phyloP scores from a whole-genome alignment of 2,113 vertebrate genomes.

The Rhea pennata region DNA sequence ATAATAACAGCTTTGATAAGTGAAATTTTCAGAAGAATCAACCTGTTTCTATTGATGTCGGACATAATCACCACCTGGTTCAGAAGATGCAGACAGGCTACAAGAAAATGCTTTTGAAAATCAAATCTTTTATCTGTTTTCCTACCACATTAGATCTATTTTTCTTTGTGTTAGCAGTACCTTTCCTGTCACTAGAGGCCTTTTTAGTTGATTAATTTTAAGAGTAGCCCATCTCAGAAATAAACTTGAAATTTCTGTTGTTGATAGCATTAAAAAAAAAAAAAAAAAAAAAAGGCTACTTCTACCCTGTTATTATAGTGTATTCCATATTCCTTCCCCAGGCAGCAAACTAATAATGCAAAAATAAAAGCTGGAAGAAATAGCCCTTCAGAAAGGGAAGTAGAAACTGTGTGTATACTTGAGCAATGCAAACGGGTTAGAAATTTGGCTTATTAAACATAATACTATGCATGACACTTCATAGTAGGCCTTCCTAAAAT shows the following conservation, averaged over 20 bases:
- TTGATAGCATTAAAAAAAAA: not conserved
- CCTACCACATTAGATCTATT: not conserved
- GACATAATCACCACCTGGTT: not conserved
- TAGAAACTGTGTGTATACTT: not conserved
- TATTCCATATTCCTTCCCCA: not conserved
- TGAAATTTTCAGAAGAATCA: not conserved
- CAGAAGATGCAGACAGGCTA: not conserved
- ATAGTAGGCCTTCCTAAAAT: fast-evolving
- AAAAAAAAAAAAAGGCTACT: not conserved
- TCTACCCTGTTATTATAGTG: not conserved
- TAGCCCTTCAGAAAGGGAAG: not conserved
- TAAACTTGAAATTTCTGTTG: not conserved
- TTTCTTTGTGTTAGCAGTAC: not conserved
- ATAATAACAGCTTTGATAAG: not conserved
- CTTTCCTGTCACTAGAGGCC: not conserved
- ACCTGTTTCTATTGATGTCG: not conserved
- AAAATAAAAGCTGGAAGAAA: not conserved
- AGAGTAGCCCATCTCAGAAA: not conserved
- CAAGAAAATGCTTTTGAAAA: not conserved
- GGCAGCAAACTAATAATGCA: not conserved
- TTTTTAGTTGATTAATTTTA: not conserved
- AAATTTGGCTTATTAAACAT: not conserved
- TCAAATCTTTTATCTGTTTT: not conserved
- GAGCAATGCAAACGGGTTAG: not conserved
- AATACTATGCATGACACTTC: too few relatives aligned